A percentile compares a stretch with the other conserved stretches of the same genome.
Evolutionary conservation across 2,113 vertebrate species (phyloP).

Genomic region (Lasiurus borealis): DNA sequence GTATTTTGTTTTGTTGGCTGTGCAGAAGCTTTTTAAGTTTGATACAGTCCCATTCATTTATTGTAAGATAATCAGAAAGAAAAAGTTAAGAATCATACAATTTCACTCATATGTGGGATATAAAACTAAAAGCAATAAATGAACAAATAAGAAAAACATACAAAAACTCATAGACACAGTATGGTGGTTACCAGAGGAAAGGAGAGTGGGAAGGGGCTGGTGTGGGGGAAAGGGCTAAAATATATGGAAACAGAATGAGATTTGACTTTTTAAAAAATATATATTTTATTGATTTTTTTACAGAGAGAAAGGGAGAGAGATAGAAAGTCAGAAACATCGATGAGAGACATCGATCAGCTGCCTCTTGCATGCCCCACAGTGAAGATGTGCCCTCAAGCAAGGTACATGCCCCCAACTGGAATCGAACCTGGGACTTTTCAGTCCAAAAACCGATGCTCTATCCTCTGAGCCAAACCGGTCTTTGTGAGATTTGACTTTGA

Average conservation of each 20-base stretch:
- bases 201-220: background rate
- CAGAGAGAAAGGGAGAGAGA: no score
- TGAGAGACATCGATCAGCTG: no score
- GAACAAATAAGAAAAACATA: background rate
- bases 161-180: background rate
- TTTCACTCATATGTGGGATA: background rate
- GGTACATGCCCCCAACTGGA: no score
- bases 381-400: no score
- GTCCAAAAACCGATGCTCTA: no score
- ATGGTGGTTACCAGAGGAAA: background rate
- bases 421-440: no score
- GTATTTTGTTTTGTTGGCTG: background rate
- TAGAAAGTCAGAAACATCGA: no score
- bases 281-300: no score
- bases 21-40: background rate
- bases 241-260: background rate
- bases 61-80: background rate
- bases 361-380: no score
- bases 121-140: background rate
- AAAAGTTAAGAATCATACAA: background rate
- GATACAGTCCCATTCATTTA: background rate
- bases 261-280: no score
- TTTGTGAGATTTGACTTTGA: background rate
- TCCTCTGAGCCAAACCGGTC: no score
- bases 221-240: background rate